Base-by-base conservation (phyloP, 2,888 invertebrate species). In the Dicyrtoma fusca region DNA sequence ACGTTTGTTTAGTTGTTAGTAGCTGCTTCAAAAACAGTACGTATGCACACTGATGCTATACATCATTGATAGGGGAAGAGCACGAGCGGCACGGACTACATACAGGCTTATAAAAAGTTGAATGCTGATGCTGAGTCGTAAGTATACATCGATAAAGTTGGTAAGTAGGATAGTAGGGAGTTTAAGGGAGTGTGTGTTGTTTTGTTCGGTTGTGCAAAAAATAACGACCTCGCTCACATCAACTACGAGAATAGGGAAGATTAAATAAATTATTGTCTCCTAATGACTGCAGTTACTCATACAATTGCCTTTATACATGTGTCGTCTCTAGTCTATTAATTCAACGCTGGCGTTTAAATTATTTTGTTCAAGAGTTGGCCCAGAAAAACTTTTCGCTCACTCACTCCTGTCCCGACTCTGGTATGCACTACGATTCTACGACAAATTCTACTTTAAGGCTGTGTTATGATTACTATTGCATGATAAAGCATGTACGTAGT, bases 341-440 rank as follows among this genome's bases (percentile, higher is more conserved):
- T 53, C 66, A 66, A 21, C 49, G 53, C 53, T 53, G 53, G 66
- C 53, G 53, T 66, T 51, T 66, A 66, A 66, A 66, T 66, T 66
- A 66, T 42, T 26, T 42, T 53, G n/a, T 47, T 17, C 63, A 66
- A 53, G 13, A 57, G 23, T 19, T 57, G n/a, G 34, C 34, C 34
- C 34, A 34, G 34, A 49, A 49, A 17, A 49, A 14, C 49, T 17
- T 17, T 17, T 49, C 11, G 49, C 49, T 49, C 14, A 49, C 53
- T 53, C 1, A 53, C 53, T 53, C 17, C 21, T 21, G 19, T 34
- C 34, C 3, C 8, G 34, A 34, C 4, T 34, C n/a, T n/a, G n/a
- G n/a, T n/a, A n/a, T n/a, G n/a, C n/a, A n/a, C n/a, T n/a, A n/a
- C n/a, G n/a, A n/a, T n/a, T n/a, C n/a, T n/a, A n/a, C n/a, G n/a